Conservation (phyloP, 2,113 vertebrate genomes). For the Egretta garzetta region DNA sequence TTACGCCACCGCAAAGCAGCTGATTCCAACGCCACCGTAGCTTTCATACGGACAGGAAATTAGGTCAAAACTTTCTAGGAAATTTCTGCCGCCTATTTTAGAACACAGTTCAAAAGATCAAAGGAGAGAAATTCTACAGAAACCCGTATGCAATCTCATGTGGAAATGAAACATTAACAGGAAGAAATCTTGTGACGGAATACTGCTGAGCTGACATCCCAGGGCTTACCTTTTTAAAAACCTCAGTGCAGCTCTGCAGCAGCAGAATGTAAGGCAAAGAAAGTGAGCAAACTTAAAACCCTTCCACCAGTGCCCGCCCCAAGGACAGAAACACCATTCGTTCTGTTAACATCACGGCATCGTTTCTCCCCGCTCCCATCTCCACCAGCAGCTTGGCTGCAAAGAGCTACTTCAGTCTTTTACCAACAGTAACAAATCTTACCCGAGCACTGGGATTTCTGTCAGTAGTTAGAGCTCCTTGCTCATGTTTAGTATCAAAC, state of each 20-base stretch:
- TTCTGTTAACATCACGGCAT: not conserved
- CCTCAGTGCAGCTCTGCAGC: not conserved
- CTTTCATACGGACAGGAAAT: not conserved
- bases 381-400: not conserved
- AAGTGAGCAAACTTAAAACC: not conserved
- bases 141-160: not conserved
- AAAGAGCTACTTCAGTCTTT: not conserved
- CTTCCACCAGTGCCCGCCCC: not conserved
- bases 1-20: not conserved
- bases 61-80: constrained; percentile 65
- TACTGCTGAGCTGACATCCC: not conserved
- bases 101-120: not conserved
- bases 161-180: not conserved
- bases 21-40: not conserved
- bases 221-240: not conserved
- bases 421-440: not conserved
- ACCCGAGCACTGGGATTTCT: not conserved
- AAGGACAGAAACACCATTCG: not conserved
- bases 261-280: not conserved
- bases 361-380: not conserved
- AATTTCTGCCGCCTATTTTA: not conserved
- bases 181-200: not conserved
- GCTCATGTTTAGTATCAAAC: not conserved
- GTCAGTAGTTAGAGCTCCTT: not conserved
- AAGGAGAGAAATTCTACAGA: constrained; percentile 8